These are phyloP conservation scores for Papilio protenor DNA, from an alignment of 2,888 invertebrate genomes.

Conservation along the genomic window DNA sequence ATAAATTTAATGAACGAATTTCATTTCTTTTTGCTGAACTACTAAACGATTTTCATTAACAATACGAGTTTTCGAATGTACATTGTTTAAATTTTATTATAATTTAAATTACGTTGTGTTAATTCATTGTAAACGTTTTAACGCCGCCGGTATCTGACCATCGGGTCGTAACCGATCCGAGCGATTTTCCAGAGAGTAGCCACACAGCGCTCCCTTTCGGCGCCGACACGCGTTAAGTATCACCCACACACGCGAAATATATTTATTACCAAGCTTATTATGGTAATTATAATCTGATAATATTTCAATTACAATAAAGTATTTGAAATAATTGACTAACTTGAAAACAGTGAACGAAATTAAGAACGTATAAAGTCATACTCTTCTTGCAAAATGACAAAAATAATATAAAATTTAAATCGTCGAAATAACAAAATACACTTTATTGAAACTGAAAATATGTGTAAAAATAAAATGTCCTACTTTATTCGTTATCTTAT, in stretches of 20 bases:
- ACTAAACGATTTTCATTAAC: not conserved
- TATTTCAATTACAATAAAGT: not conserved
- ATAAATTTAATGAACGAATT: no score
- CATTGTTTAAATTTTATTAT: constrained; percentile 5
- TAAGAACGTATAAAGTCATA: not conserved
- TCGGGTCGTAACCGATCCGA: constrained; percentile 60
- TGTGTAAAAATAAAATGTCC: not conserved
- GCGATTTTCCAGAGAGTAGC: constrained; percentile 72
- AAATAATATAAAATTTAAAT: not conserved
- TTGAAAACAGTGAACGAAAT: not conserved
- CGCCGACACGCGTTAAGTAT: constrained; percentile 42
- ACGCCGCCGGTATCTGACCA: constrained; percentile 62
- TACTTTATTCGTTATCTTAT: not conserved
- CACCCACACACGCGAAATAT: constrained; percentile 39
- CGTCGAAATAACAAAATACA: not conserved
- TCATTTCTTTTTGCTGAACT: no score
- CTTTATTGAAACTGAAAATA: not conserved
- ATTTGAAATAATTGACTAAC: no score
- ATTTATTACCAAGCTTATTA: not conserved
- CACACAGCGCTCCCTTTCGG: constrained; percentile 52
- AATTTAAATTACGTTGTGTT: constrained; percentile 25
- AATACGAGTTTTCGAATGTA: not conserved
- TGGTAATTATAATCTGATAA: constrained; percentile 9
- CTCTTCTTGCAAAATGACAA: not conserved
- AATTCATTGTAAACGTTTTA: constrained; percentile 40